Evolutionary conservation across 1,140 invertebrate species (phyloP).

Genomic region (Octopus bimaculoides): DNA sequence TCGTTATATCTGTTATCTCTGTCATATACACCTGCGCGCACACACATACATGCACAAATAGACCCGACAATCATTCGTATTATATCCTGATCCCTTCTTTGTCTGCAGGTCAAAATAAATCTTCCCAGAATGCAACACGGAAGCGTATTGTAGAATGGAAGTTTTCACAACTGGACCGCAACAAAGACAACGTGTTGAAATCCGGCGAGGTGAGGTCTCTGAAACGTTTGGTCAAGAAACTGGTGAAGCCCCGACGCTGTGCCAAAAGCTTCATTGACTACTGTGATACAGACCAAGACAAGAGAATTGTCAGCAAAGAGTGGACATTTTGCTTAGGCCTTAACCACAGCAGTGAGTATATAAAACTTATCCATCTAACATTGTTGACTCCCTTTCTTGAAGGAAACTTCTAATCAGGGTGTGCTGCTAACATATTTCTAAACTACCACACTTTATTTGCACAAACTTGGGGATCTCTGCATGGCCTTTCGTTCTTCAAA

Average conservation of each 20-base stretch:
- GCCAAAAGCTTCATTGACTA: slow-evolving; percentile 81
- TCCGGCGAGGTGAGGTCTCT: slow-evolving; percentile 78
- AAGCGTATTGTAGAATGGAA: slow-evolving; percentile 74
- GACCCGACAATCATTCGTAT: no score
- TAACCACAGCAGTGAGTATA: slow-evolving; percentile 56
- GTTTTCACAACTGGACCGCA: slow-evolving; percentile 75
- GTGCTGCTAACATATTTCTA: no score
- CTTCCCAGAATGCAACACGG: slow-evolving; percentile 22
- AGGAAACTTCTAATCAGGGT: not conserved
- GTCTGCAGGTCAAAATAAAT: not conserved
- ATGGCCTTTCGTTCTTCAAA: no score
- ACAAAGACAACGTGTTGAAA: slow-evolving; percentile 73
- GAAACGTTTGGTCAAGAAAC: slow-evolving; percentile 76
- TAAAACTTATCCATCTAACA: not conserved
- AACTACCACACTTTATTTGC: no score
- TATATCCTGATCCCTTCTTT: not conserved
- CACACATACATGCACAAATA: no score
- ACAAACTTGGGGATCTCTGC: no score
- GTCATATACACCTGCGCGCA: no score
- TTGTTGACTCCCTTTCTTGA: not conserved
- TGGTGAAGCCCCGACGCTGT: slow-evolving; percentile 82
- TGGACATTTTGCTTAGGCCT: slow-evolving; percentile 79
- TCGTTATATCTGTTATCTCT: no score
- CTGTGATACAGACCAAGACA: slow-evolving; percentile 80
- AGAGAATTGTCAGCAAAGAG: slow-evolving; percentile 70